phyloP scores from a whole-genome alignment of 1,140 invertebrate species.

The Drosophila grimshawi region DNA sequence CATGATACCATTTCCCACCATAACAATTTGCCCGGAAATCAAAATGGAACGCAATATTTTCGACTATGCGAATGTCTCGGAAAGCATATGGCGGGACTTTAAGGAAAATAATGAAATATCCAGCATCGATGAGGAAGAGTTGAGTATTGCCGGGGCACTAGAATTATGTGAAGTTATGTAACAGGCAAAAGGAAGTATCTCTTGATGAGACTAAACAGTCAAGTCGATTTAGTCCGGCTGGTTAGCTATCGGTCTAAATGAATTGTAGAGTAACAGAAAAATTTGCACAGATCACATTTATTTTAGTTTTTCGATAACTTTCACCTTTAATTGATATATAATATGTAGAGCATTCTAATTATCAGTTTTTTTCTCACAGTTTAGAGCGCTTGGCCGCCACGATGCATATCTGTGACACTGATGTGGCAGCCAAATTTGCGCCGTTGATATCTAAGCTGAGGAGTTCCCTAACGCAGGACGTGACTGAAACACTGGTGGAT shows the following conservation, averaged over 20 bases:
- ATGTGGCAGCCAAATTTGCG: slow-evolving; percentile 63
- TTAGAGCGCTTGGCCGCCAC: slow-evolving; percentile 64
- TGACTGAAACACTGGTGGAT: slow-evolving; percentile 68
- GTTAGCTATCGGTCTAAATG: no score
- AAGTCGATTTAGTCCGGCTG: no score
- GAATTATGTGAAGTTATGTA: no score
- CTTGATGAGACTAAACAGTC: no score
- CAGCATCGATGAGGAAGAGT: slow-evolving; percentile 66
- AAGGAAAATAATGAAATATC: slow-evolving; percentile 35
- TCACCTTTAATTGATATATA: no score
- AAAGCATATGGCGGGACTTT: slow-evolving; percentile 57
- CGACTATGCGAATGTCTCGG: slow-evolving; percentile 86
- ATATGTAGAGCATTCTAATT: no score
- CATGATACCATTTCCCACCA: slow-evolving; percentile 87
- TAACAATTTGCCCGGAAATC: slow-evolving; percentile 88
- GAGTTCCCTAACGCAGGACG: slow-evolving; percentile 2
- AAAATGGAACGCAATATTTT: slow-evolving; percentile 86
- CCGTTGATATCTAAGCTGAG: slow-evolving; percentile 51
- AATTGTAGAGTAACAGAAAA: no score
- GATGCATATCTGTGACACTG: slow-evolving; percentile 75
- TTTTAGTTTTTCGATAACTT: no score
- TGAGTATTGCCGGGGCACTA: slow-evolving; percentile 43
- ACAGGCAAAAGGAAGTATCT: no score
- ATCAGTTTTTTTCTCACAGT: slow-evolving; percentile 18
- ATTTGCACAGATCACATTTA: no score